Evolutionary conservation across 35 echinoderm and acorn worm species (phyloP), one percentile per base, ranked within the genome.

Genomic region (Diadema setosum): DNA sequence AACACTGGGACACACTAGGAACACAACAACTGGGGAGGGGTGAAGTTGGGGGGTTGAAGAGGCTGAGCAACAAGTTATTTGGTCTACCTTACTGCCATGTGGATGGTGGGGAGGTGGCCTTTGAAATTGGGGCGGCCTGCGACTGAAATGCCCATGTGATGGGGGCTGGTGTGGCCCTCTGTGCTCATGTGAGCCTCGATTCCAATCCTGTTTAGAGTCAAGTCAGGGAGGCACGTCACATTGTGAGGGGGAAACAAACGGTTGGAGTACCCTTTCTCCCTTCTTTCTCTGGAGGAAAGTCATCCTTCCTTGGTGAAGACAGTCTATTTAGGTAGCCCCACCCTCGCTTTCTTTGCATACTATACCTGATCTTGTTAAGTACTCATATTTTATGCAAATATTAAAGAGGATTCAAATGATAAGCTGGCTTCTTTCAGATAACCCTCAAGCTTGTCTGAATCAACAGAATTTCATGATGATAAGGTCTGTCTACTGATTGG

Each of bases 91-190:
- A 35, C 70, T 76, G 33, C 70, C 70, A 15, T 83, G 88, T 16
- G 39, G 12, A 36, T 83, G 78, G 46, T 80, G 83, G 39, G 81
- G 82, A 44, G 88, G 88, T 64, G 88, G 88, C 67, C 89, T 90
- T 61, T 95, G 93, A 55, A 76, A 95, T 56, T 95, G 93, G 84
- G 94, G 90, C 32, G 81, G 90, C 90, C 87, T 86, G 33, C 93
- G 90, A 33, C 46, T 46, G 58, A 86, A 96, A 34, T 96, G 94
- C 43, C 94, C 90, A 44, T 82, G 94, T 61, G 84, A 90, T 45
- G 90, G 94, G 42, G 86, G 82, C 27, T 76, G 70, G 39, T 76
- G 70, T 41, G 89, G 89, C 18, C 89, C 89, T 89, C 94, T 92
- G 55, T 92, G 94, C 42, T 96, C 94, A 82, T 89, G 82, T 23